These are phyloP conservation scores for Eupeodes luniger DNA, from an alignment of 2,888 invertebrate genomes.

Conservation along the genomic window DNA sequence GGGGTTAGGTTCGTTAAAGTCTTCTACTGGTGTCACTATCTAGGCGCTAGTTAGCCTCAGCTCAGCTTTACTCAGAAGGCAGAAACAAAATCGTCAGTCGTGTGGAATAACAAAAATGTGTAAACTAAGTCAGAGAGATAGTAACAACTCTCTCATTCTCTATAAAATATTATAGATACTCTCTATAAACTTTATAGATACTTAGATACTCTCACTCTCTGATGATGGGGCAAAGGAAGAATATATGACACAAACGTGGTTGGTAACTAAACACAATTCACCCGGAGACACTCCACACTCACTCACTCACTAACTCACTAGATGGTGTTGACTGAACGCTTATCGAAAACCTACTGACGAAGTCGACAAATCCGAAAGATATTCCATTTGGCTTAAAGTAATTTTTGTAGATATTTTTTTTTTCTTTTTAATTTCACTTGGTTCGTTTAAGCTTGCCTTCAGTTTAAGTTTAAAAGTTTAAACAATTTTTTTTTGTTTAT, in stretches of 20 bases:
- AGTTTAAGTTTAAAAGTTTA: slow-evolving; percentile 7
- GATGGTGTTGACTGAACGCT: slow-evolving; percentile 72
- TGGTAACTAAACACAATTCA: slow-evolving; percentile 37
- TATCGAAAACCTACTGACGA: slow-evolving; percentile 73
- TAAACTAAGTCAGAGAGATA: slow-evolving; percentile 55
- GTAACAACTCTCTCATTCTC: slow-evolving; percentile 20
- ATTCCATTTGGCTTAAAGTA: slow-evolving; percentile 68
- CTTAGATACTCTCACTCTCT: slow-evolving; percentile 38
- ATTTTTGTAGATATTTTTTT: slow-evolving; percentile 12
- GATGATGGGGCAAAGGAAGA: background rate
- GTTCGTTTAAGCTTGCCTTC: slow-evolving; percentile 45
- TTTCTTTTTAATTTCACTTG: slow-evolving; percentile 23
- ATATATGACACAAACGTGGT: slow-evolving; percentile 43
- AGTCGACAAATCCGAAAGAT: slow-evolving; percentile 69
- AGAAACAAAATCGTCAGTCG: slow-evolving; percentile 11
- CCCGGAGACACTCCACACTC: slow-evolving; percentile 33
- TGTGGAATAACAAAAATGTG: slow-evolving; percentile 29
- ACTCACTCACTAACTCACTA: slow-evolving; percentile 41
- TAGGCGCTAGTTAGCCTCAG: background rate
- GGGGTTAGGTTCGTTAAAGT: slow-evolving; percentile 24
- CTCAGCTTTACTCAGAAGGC: slow-evolving; percentile 40
- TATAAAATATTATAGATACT: slow-evolving; percentile 34
- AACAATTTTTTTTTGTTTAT: slow-evolving; percentile 34
- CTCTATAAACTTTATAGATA: background rate
- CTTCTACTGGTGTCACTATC: background rate